These are phyloP conservation scores for Aegithalos caudatus DNA, from an alignment of 2,113 vertebrate genomes.

Conservation along the genomic window DNA sequence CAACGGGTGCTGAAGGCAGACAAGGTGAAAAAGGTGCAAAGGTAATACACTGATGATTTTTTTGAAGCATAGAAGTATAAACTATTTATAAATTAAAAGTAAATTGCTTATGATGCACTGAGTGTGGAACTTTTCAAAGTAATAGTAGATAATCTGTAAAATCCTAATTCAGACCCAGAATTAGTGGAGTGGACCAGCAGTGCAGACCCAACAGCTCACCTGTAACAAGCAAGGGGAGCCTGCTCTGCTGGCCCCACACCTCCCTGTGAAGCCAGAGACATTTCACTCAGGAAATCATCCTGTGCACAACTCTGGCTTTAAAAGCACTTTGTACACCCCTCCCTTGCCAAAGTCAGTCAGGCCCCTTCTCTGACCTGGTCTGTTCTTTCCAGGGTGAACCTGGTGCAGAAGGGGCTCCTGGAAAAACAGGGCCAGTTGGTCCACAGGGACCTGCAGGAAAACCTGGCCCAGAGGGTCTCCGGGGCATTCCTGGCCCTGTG, in stretches of 20 bases:
- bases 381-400: constrained; percentile 83
- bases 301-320: background rate
- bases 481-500: constrained; percentile 94
- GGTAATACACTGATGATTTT: constrained; percentile 70
- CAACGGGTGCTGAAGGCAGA: constrained; percentile 89
- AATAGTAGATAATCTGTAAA: background rate
- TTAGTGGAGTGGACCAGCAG: background rate
- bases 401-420: constrained; percentile 89
- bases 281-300: background rate
- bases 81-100: background rate
- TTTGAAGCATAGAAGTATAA: background rate
- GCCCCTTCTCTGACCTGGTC: background rate
- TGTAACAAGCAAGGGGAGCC: background rate
- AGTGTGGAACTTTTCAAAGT: background rate
- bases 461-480: constrained; percentile 91
- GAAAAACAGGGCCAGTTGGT: constrained; percentile 95
- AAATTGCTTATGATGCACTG: background rate
- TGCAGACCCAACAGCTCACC: background rate
- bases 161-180: background rate
- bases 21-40: constrained; percentile 98
- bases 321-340: background rate
- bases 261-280: background rate
- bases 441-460: constrained; percentile 94
- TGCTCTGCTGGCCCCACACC: background rate
- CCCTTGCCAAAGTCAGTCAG: background rate